Base-by-base conservation (phyloP, 1,140 invertebrate species). In the Temnothorax nylanderi region DNA sequence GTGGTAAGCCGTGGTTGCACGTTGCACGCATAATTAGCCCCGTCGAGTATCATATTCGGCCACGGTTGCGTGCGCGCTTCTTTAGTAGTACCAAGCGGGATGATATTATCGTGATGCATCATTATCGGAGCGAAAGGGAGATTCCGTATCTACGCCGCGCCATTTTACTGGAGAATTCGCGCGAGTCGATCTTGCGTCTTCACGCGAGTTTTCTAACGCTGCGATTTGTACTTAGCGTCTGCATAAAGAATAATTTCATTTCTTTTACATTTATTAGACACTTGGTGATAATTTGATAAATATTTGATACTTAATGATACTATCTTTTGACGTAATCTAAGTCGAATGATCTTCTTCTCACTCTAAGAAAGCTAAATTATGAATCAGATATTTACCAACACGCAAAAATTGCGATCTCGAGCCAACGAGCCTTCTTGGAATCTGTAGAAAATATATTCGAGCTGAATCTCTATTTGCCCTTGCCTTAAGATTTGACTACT, bases 11-110 rank as follows among this genome's bases (percentile, higher is more conserved):
- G 56, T 26, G 56, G 34, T 89, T 86, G 51, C 54, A 77, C 82
- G 85, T 89, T 86, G 51, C 54, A 77, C 82, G 85, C 82, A 51
- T 90, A 89, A 90, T 90, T 90, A 86, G 85, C 78, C 65, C 37
- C 67, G 54, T 78, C 88, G 62, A 37, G 54, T 71, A 47, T 71
- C 88, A 75, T 87, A 88, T 89, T 89, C 74, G 87, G 82, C 58
- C 51, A 69, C 64, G 87, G 72, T 88, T 89, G 88, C 88, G 72
- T 86, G 88, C 60, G 11, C 81, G 56, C 60, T 54, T 44, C 62
- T 85, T 87, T 72, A 60, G 75, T 81, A 71, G 56, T 26, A 76
- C 60, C 88, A 37, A 69, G 60, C 64, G 62, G 75, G n/a, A 26
- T 26, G 37, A 58, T 81, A 89, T 89, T 74, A 78, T 67, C 62